Evolutionary conservation across 2,113 vertebrate species (phyloP).

Genomic region (Aleadryas rufinucha): DNA sequence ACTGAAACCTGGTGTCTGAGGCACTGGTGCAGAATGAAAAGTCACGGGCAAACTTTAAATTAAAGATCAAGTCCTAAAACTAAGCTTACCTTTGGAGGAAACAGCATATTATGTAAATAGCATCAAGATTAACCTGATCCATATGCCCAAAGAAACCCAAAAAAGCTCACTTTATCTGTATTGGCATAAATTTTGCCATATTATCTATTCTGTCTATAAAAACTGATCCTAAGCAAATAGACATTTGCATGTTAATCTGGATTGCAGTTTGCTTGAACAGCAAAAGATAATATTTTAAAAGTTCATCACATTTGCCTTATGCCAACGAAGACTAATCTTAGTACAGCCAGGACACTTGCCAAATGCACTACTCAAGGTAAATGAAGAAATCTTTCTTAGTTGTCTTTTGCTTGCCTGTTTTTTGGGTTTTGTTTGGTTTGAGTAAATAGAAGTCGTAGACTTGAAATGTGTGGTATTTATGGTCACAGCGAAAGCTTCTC

Average conservation of each 20-base stretch:
- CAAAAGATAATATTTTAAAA: conserved; percentile 38
- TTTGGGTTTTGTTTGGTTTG: neutral
- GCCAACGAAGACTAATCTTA: neutral
- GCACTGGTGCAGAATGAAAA: neutral
- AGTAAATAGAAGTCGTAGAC: neutral
- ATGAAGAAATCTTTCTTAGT: neutral
- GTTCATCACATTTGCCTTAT: neutral
- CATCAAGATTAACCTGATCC: neutral
- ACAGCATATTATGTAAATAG: neutral
- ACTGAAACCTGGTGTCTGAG: neutral
- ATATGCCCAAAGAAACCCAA: neutral
- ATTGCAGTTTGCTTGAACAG: neutral
- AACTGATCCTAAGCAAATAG: conserved; percentile 13
- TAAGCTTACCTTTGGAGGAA: neutral
- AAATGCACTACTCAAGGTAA: neutral
- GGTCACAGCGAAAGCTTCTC: neutral
- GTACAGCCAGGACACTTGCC: neutral
- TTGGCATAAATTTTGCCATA: neutral
- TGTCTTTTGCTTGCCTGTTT: neutral
- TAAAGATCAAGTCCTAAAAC: neutral
- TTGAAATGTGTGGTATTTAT: neutral
- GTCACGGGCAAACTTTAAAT: neutral
- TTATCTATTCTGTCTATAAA: conserved; percentile 32
- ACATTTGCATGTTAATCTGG: conserved; percentile 32
- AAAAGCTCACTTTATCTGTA: neutral